These are phyloP conservation scores for Apotomis turbidana DNA, from an alignment of 2,888 invertebrate genomes.

Conservation along the genomic window DNA sequence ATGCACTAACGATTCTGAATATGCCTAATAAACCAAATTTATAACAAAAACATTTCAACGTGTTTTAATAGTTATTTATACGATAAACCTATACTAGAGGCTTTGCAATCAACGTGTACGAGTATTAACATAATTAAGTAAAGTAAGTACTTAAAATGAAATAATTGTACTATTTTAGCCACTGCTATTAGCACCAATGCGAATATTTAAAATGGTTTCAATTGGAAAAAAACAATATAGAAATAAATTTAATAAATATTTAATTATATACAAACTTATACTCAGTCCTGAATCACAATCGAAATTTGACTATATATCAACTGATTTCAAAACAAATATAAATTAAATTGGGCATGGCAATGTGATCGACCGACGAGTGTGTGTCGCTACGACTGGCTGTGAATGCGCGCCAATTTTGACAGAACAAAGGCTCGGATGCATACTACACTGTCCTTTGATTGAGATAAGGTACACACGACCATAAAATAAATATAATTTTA, in stretches of 20 bases:
- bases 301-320: not conserved
- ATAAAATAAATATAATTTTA: not conserved
- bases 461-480: not conserved
- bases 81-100: not conserved
- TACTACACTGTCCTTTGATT: not conserved
- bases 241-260: slow-evolving; percentile 24
- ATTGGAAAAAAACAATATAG: slow-evolving; percentile 22
- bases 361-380: too few relatives aligned
- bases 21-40: too few relatives aligned
- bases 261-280: slow-evolving; percentile 15
- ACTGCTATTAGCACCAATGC: slow-evolving; percentile 77
- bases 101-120: slow-evolving; percentile 14
- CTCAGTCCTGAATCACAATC: slow-evolving; percentile 11
- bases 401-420: too few relatives aligned
- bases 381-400: too few relatives aligned
- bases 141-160: slow-evolving; percentile 50
- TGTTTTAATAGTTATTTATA: too few relatives aligned
- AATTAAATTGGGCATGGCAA: too few relatives aligned
- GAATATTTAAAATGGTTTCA: slow-evolving; percentile 53
- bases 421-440: too few relatives aligned
- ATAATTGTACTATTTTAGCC: slow-evolving; percentile 54
- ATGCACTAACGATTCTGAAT: too few relatives aligned
- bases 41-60: too few relatives aligned
- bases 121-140: slow-evolving; percentile 50
- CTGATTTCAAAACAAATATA: not conserved